These are phyloP conservation scores for Malaclemys terrapin DNA, from an alignment of 2,113 vertebrate genomes.

Conservation along the genomic window DNA sequence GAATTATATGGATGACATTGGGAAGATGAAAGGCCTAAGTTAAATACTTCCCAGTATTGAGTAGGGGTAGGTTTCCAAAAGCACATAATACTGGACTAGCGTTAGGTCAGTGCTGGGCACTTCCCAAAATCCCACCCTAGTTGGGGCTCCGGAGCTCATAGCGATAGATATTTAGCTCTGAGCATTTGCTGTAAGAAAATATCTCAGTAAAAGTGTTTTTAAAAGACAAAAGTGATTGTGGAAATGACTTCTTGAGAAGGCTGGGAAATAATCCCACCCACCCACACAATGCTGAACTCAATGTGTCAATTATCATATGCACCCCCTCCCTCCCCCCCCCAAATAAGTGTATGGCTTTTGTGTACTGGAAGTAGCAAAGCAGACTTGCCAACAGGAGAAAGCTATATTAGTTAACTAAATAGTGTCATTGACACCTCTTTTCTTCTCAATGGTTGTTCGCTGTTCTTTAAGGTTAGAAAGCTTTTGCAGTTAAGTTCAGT, in stretches of 20 bases:
- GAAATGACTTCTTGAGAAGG: background rate
- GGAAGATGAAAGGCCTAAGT: background rate
- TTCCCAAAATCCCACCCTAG: background rate
- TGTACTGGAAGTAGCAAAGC: background rate
- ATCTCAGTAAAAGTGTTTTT: background rate
- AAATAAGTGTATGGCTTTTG: background rate
- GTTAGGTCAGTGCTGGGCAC: background rate
- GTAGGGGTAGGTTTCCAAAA: background rate
- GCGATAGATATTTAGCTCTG: background rate
- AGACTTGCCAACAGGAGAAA: background rate
- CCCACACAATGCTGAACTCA: accelerated
- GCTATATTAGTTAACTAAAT: background rate
- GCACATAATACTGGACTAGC: background rate
- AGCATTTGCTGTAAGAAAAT: background rate
- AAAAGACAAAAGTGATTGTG: accelerated
- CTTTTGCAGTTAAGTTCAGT: background rate
- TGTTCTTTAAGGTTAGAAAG: background rate
- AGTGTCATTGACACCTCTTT: background rate
- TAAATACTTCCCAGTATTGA: background rate
- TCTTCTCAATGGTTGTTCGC: background rate
- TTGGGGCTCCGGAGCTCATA: background rate
- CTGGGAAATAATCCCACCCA: accelerated
- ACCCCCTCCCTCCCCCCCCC: background rate
- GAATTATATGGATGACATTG: background rate
- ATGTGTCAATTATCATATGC: background rate